A percentile compares a stretch with the other conserved stretches of the same genome.
Conservation (phyloP, 2,888 invertebrate genomes). For the Phortica magna region DNA sequence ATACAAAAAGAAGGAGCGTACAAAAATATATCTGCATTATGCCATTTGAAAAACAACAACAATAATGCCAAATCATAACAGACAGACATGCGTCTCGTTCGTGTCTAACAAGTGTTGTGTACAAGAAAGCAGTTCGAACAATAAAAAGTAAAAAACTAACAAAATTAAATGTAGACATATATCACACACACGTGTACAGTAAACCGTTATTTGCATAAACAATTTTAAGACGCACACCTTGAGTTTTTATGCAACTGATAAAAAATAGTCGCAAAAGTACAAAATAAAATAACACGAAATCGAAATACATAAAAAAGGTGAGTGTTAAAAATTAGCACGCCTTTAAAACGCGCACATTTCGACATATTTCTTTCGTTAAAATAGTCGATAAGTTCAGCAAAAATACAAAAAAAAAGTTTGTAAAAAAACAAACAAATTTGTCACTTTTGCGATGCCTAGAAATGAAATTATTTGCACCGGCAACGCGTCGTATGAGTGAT, state of each 20-base stretch:
- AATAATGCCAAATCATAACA: not conserved
- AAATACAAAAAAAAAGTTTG: no score
- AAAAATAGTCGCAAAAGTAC: not conserved
- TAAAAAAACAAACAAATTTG: conserved; percentile 7
- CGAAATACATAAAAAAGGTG: not conserved
- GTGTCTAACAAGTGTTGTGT: not conserved
- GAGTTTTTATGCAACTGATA: not conserved
- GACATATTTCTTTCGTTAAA: not conserved
- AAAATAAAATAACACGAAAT: not conserved
- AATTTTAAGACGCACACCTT: not conserved
- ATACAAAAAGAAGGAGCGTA: not conserved
- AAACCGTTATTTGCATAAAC: conserved; percentile 10
- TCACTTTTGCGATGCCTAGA: not conserved
- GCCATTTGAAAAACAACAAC: not conserved
- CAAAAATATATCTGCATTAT: not conserved
- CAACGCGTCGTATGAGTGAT: conserved; percentile 9
- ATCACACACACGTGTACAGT: not conserved
- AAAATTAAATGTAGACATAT: not conserved
- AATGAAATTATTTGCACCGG: not conserved
- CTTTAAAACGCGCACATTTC: not conserved
- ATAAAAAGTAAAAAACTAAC: not conserved
- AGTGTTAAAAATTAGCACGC: conserved; percentile 3
- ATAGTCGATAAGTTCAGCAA: not conserved
- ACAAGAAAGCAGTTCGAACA: not conserved
- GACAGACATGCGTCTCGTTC: not conserved